Evolutionary conservation across 2,113 vertebrate species (phyloP).

Genomic region (Sylvia atricapilla): DNA sequence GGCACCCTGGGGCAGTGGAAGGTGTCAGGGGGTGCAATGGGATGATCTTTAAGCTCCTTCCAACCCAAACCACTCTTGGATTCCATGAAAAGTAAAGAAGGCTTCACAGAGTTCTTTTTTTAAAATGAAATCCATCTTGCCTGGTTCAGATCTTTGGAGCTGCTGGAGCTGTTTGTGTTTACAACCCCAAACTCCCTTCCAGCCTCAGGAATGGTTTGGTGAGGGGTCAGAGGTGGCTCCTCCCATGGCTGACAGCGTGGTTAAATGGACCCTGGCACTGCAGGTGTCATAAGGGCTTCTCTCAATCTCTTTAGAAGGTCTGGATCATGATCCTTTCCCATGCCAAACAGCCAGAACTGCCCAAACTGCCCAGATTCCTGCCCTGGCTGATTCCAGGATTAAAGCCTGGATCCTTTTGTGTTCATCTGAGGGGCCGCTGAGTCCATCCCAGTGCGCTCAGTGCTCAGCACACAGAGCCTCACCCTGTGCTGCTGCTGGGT

Average conservation of each 20-base stretch:
- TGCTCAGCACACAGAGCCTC: neutral
- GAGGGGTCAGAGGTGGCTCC: neutral
- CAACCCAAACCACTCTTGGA: neutral
- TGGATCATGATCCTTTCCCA: neutral
- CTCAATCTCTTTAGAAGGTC: neutral
- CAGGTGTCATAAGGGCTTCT: neutral
- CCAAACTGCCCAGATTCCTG: neutral
- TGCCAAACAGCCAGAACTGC: neutral
- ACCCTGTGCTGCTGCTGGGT: neutral
- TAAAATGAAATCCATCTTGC: neutral
- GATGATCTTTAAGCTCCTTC: neutral
- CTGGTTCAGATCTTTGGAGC: neutral
- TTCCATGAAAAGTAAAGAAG: neutral
- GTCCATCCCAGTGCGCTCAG: neutral
- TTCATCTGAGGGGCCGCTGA: neutral
- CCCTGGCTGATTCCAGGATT: rapidly evolving
- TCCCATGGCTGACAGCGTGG: neutral
- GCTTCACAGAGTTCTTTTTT: neutral
- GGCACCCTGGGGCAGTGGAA: neutral
- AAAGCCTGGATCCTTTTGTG: neutral
- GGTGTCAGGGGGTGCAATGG: neutral
- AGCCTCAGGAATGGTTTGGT: neutral
- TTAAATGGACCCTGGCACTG: rapidly evolving
- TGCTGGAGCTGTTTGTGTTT: neutral
- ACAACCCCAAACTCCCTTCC: neutral